Percentiles rank a stretch among this genome's conserved stretches.
phyloP scores from a whole-genome alignment of 1,140 invertebrate species.

The Cotesia glomerata region DNA sequence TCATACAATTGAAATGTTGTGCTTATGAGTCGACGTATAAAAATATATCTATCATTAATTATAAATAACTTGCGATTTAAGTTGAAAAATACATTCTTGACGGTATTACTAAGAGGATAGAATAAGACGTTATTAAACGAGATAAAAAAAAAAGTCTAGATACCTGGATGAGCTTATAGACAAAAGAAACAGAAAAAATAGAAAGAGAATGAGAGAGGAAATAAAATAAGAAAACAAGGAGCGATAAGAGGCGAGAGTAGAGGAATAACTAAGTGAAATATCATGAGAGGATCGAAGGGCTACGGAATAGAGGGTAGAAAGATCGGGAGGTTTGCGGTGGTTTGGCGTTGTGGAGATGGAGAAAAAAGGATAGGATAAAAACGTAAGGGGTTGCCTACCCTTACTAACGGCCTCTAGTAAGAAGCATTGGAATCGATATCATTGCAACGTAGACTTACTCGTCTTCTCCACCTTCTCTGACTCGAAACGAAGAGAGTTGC shows the following conservation, averaged over 20 bases:
- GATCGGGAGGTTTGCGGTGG: slow-evolving; percentile 29
- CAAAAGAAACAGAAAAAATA: background rate
- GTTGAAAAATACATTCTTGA: too few species aligned
- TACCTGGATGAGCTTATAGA: background rate
- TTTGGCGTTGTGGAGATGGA: slow-evolving; percentile 37
- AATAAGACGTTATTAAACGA: too few species aligned
- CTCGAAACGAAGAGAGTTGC: background rate
- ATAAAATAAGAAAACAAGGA: background rate
- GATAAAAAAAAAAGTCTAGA: background rate
- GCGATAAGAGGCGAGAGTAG: background rate
- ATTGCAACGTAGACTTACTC: slow-evolving; percentile 60
- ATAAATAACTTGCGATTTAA: too few species aligned
- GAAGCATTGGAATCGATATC: slow-evolving; percentile 65
- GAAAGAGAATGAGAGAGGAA: slow-evolving; percentile 18
- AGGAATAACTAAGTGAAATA: slow-evolving; percentile 53
- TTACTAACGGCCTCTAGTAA: slow-evolving; percentile 59
- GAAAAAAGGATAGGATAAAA: slow-evolving; percentile 62
- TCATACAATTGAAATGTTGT: too few species aligned
- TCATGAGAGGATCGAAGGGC: slow-evolving; percentile 38
- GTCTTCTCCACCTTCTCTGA: slow-evolving; percentile 32
- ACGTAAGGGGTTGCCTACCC: slow-evolving; percentile 56
- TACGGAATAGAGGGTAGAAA: background rate
- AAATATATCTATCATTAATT: too few species aligned
- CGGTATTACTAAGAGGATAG: background rate
- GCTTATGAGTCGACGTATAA: too few species aligned